A percentile compares a stretch with the other conserved stretches of the same genome.
Evolutionary conservation across 2,113 vertebrate species (phyloP).

Genomic region (Stictonetta naevosa): DNA sequence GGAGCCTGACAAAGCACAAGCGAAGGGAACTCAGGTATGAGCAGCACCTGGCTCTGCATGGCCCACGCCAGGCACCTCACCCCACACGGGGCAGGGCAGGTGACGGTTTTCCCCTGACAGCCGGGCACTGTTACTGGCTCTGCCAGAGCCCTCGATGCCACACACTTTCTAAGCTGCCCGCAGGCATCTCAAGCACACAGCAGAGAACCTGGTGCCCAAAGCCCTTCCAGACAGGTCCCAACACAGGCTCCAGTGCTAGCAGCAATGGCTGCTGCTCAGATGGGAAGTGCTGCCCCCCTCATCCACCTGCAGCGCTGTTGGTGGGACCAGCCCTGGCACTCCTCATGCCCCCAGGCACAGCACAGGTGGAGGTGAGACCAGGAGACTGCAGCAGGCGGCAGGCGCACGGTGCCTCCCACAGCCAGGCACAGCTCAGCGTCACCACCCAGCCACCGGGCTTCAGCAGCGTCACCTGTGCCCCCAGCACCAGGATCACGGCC

Average conservation of each 20-base stretch:
- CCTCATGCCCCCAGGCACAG: neutral
- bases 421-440: neutral
- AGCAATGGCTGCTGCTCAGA: neutral
- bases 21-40: no score
- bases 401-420: neutral
- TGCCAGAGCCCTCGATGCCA: accelerated
- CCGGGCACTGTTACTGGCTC: accelerated
- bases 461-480: accelerated
- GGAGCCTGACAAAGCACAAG: neutral
- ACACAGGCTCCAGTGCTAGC: accelerated
- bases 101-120: neutral
- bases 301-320: neutral
- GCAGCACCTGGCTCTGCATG: no score
- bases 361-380: neutral
- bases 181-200: no score
- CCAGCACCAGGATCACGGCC: neutral
- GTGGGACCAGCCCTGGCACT: neutral
- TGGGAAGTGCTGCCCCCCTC: neutral
- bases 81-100: neutral
- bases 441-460: accelerated
- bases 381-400: neutral
- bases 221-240: neutral
- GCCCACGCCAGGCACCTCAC: neutral
- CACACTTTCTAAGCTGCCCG: accelerated
- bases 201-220: neutral